phyloP scores from a whole-genome alignment of 2,113 vertebrate species.

The Girardinichthys multiradiatus region DNA sequence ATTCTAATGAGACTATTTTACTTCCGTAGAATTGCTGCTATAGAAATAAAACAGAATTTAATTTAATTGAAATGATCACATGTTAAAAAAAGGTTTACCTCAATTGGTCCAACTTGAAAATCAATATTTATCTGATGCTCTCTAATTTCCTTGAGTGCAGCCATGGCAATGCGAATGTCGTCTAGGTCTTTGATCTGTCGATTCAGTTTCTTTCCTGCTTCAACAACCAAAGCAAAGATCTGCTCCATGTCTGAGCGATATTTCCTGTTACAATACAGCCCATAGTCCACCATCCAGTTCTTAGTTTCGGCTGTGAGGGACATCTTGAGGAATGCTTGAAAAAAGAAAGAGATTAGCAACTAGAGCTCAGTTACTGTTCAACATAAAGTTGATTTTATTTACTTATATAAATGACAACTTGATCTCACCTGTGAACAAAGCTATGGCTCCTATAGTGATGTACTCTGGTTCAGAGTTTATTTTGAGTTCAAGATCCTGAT shows the following conservation, averaged over 20 bases:
- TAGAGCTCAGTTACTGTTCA: background rate
- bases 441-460: conserved; percentile 87
- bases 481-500: conserved; percentile 86
- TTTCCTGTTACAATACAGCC: conserved; percentile 88
- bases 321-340: conserved; percentile 87
- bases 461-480: conserved; percentile 89
- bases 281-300: conserved; percentile 88
- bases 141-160: conserved; percentile 89
- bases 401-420: background rate
- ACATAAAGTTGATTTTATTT: background rate
- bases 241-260: conserved; percentile 91
- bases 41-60: no score
- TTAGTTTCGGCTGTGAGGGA: conserved; percentile 89
- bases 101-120: conserved; percentile 89
- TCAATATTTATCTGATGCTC: conserved; percentile 89
- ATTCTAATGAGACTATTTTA: no score
- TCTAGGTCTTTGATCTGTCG: conserved; percentile 90
- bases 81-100: conserved; percentile 81
- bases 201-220: conserved; percentile 90
- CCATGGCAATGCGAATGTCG: conserved; percentile 92
- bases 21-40: no score
- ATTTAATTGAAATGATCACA: no score
- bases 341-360: background rate
- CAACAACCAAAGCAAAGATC: conserved; percentile 89
- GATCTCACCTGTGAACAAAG: conserved; percentile 88